Percentiles rank a stretch among this genome's conserved stretches.
These are phyloP conservation scores for Sitophilus oryzae DNA, from an alignment of 1,140 invertebrate species.

Conservation along the genomic window DNA sequence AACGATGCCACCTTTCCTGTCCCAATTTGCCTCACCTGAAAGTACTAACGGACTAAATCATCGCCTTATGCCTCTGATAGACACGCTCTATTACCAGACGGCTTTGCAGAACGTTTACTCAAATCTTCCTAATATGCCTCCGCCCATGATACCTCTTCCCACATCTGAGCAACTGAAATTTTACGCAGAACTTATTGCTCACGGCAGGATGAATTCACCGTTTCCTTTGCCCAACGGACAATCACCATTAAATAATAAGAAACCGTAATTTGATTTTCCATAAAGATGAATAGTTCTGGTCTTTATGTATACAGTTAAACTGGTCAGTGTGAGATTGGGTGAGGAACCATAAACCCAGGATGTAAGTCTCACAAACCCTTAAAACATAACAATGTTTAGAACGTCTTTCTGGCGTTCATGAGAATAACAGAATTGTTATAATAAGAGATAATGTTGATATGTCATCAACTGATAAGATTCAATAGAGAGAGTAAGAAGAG, in stretches of 20 bases:
- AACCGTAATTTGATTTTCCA: no score
- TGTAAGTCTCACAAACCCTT: no score
- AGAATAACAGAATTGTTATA: no score
- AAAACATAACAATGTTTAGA: no score
- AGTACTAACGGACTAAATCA: conserved; percentile 21
- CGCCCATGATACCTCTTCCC: conserved; percentile 33
- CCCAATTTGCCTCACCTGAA: conserved; percentile 24
- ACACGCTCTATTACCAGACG: conserved; percentile 41
- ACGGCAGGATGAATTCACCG: conserved; percentile 27
- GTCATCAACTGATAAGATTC: no score
- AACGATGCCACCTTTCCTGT: conserved; percentile 18
- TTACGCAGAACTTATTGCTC: conserved; percentile 44
- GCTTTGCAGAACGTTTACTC: conserved; percentile 35
- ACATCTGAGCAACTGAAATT: conserved; percentile 43
- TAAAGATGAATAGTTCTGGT: conserved; percentile 20
- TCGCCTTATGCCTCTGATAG: conserved; percentile 36
- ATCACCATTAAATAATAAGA: conserved; percentile 20
- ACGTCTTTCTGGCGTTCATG: no score
- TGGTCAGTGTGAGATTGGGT: no score
- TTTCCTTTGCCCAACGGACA: conserved; percentile 28
- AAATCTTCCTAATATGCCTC: conserved; percentile 16
- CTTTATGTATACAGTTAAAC: no score
- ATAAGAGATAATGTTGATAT: no score
- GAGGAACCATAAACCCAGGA: no score
- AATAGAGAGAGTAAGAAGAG: no score